Conservation (phyloP, 2,888 invertebrate species). For the Amphiduros pacificus region DNA sequence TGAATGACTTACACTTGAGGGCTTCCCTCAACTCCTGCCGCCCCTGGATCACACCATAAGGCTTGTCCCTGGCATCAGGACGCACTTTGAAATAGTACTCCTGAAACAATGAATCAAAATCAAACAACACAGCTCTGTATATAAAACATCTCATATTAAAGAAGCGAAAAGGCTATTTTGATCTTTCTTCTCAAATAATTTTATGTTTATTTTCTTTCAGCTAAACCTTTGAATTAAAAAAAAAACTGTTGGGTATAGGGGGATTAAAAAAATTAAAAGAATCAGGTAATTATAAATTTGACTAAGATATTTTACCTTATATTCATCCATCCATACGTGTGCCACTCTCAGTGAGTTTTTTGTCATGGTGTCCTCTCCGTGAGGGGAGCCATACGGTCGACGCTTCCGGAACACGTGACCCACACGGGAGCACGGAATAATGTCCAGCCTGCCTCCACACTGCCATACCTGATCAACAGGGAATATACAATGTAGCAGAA, state of each 20-base stretch:
- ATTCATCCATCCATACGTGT: conserved; percentile 96
- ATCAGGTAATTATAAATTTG: no score
- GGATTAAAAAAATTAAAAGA: no score
- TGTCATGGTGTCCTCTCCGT: conserved; percentile 83
- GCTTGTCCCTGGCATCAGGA: conserved; percentile 62
- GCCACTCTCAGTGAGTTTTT: conserved; percentile 91
- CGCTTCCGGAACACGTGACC: conserved; percentile 93
- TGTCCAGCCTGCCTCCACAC: conserved; percentile 89
- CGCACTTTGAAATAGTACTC: conserved; percentile 74
- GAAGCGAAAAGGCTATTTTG: no score
- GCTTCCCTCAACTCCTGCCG: conserved; percentile 72
- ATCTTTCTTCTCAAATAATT: no score
- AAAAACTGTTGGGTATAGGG: no score
- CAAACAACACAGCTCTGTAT: no score
- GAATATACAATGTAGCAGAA: no score
- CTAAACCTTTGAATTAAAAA: no score
- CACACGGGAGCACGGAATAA: conserved; percentile 92
- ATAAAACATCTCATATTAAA: no score
- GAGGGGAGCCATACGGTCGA: conserved; percentile 85
- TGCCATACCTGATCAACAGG: conserved; percentile 97
- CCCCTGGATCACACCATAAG: conserved; percentile 79
- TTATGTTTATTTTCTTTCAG: no score
- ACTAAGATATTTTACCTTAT: conserved; percentile 65
- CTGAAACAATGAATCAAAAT: conserved; percentile 62
- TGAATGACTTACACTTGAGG: conserved; percentile 79